These are phyloP conservation scores for Orchestia grillus DNA, from an alignment of 1,140 invertebrate genomes.

Conservation along the genomic window DNA sequence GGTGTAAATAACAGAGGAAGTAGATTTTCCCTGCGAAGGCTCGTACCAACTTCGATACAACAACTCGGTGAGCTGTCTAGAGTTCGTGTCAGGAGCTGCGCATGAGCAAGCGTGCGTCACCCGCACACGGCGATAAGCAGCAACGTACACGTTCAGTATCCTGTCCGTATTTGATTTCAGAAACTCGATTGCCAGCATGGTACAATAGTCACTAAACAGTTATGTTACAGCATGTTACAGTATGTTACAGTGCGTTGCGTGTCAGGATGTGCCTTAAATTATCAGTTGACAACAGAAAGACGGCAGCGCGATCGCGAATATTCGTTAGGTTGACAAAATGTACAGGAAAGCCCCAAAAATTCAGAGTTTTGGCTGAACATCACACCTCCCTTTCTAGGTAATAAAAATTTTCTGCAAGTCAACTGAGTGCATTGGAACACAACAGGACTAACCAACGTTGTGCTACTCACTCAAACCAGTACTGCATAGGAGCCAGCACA, in stretches of 20 bases:
- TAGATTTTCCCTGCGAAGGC: not conserved
- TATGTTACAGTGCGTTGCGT: not conserved
- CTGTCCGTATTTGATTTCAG: not conserved
- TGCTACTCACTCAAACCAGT: not conserved
- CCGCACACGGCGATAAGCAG: not conserved
- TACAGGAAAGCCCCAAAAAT: not conserved
- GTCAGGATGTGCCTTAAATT: not conserved
- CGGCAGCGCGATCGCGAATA: not conserved
- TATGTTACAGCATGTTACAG: not conserved
- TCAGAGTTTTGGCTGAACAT: not conserved
- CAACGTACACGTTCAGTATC: not conserved
- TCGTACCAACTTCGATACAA: not conserved
- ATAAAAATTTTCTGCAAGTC: not conserved
- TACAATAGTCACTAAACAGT: not conserved
- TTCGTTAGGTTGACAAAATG: not conserved
- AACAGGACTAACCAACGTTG: not conserved
- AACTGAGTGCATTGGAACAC: not conserved
- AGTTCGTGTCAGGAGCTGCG: not conserved
- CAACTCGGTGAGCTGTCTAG: not conserved
- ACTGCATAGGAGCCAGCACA: not conserved
- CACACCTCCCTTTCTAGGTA: not conserved
- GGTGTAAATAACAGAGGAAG: not conserved
- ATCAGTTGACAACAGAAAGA: not conserved
- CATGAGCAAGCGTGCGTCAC: not conserved
- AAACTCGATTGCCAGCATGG: not conserved